Conservation (phyloP, 1,140 invertebrate genomes). For the Colletes gigas region DNA sequence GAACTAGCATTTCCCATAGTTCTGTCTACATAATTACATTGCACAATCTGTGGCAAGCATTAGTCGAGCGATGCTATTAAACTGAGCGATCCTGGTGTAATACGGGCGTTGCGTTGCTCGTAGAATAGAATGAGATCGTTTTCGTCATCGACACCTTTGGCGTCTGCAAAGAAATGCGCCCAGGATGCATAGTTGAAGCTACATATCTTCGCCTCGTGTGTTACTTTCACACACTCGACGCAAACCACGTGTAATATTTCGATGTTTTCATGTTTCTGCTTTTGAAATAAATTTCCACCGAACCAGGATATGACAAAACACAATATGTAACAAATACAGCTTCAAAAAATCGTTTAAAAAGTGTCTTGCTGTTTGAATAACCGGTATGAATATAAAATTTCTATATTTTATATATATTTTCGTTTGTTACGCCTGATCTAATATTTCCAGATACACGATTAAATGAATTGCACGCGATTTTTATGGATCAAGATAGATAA, state of each 20-base stretch:
- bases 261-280: too few relatives aligned
- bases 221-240: background rate
- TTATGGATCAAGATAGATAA: background rate
- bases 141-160: slow-evolving; percentile 14
- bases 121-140: background rate
- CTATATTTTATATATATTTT: too few relatives aligned
- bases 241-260: too few relatives aligned
- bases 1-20: slow-evolving; percentile 9
- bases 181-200: background rate
- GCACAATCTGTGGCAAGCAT: slow-evolving; percentile 1
- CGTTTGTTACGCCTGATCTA: background rate
- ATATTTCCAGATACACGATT: background rate
- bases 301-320: too few relatives aligned
- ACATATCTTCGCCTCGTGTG: background rate
- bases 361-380: too few relatives aligned
- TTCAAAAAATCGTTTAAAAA: too few relatives aligned
- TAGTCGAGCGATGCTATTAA: slow-evolving; percentile 5
- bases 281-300: too few relatives aligned
- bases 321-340: too few relatives aligned
- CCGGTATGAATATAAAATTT: too few relatives aligned
- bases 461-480: background rate
- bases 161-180: background rate
- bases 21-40: slow-evolving; percentile 18
- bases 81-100: background rate
- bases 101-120: slow-evolving; percentile 5